Percentiles rank a stretch among this genome's conserved stretches.
Conservation (phyloP, 2,888 invertebrate genomes). For the Scaptomyza polygonia region DNA sequence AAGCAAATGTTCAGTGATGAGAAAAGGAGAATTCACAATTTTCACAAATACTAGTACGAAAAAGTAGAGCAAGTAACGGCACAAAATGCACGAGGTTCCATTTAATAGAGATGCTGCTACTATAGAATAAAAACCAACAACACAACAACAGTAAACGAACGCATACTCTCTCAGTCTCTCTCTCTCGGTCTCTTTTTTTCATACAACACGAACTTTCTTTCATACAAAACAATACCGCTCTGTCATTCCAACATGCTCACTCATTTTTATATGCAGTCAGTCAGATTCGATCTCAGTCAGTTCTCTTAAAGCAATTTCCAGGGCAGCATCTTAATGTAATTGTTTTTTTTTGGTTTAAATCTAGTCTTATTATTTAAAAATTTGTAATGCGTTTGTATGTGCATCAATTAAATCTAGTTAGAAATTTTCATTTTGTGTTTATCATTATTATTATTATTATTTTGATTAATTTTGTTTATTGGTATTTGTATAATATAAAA, state of each 20-base stretch:
- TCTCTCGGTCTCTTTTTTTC: neutral
- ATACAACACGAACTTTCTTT: slow-evolving; percentile 2
- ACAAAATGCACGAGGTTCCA: slow-evolving; percentile 5
- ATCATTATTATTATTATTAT: slow-evolving; percentile 8
- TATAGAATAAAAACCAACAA: neutral
- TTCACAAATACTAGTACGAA: slow-evolving; percentile 7
- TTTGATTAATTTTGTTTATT: slow-evolving; percentile 4
- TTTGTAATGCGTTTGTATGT: slow-evolving; percentile 14
- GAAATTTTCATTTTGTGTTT: neutral
- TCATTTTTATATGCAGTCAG: neutral
- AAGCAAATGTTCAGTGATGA: slow-evolving; percentile 8
- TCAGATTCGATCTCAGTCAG: slow-evolving; percentile 1
- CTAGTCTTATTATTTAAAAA: slow-evolving; percentile 18
- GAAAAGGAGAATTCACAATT: neutral
- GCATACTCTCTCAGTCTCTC: neutral
- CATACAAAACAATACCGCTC: neutral
- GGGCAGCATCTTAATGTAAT: slow-evolving; percentile 21
- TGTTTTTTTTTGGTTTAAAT: neutral
- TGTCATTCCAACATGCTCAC: neutral
- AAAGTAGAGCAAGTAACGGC: slow-evolving; percentile 3
- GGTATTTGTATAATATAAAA: neutral
- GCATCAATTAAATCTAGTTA: slow-evolving; percentile 21
- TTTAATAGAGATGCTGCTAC: neutral
- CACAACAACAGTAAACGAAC: neutral
- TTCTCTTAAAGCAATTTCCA: slow-evolving; percentile 40